Base-by-base conservation (phyloP, 2,888 invertebrate genomes). In the Orgyia antiqua region DNA sequence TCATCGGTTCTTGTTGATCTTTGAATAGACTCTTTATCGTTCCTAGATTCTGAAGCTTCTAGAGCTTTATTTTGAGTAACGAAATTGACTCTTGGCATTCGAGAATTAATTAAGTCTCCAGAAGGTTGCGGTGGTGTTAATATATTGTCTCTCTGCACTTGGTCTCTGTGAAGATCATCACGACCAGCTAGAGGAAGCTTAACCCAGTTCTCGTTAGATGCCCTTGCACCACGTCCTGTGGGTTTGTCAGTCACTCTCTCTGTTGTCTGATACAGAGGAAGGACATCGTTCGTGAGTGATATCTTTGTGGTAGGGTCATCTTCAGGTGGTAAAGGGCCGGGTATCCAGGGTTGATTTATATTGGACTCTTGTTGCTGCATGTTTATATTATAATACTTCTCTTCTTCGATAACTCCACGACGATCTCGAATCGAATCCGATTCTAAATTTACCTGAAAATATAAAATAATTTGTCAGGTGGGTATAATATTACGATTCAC, bases 11-110 rank as follows among this genome's bases (percentile, higher is more conserved):
- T 67, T 5, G 75, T 67, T 1, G 74, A 53, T 60, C 86, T 66
- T 45, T 82, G 87, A 10, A 87, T 66, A 10, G 80, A 68, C 50
- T 87, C 87, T 48, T 86, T 84, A 34, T 87, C 84, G 50, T 84
- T 80, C 26, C 87, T 72, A 3, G 84, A 84, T 62, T 87, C 87
- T 1, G 87, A 80, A 8, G 86, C 65, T 53, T 87, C 84, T 12
- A 87, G 49, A 1, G 66, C 63, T 73, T 88, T 88, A 41, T 89
- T 88, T 57, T 91, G 90, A 0, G 91, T 91, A 8, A 91, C 89
- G 49, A 91, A 91, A 63, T 91, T 90, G 1, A 91, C 90, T 49
- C 90, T 68, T 0, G 91, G 91, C 69, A 90, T 90, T 47, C 90
- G 71, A 2, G 89, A 83, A 53, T 86, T 88, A 12, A 87, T 77